These are phyloP conservation scores for Muntiacus muntjak DNA, from an alignment of 2,113 vertebrate species.

Conservation along the genomic window DNA sequence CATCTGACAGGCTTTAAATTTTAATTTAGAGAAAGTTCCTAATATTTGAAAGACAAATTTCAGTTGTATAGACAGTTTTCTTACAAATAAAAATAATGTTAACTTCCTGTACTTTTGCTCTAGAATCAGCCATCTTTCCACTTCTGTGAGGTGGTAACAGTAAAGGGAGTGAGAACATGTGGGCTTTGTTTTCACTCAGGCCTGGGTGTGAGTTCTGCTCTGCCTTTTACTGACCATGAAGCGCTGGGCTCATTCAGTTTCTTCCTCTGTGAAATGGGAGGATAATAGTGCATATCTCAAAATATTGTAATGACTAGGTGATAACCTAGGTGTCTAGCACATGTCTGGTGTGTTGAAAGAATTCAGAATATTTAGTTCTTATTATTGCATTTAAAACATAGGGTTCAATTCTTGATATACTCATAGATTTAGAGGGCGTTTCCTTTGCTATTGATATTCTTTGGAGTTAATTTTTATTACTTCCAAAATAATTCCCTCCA, in stretches of 20 bases:
- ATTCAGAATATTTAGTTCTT: neutral
- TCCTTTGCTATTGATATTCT: neutral
- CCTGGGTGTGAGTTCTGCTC: neutral
- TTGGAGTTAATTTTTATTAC: conserved; percentile 21
- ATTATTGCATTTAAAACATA: neutral
- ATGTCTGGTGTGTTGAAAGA: neutral
- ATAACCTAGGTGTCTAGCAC: neutral
- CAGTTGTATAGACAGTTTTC: neutral
- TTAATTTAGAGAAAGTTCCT: neutral
- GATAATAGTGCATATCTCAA: neutral
- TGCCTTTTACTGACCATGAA: neutral
- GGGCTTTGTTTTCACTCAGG: neutral
- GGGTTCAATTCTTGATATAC: neutral
- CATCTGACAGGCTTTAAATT: neutral
- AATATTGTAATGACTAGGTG: neutral
- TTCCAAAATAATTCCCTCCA: neutral
- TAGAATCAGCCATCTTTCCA: neutral
- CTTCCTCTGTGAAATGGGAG: neutral
- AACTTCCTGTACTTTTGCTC: neutral
- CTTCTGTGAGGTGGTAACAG: neutral
- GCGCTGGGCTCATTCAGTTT: neutral
- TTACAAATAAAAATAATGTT: neutral
- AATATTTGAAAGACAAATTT: neutral
- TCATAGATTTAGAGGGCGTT: neutral
- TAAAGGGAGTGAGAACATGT: neutral